Conservation (phyloP, 2,888 invertebrate genomes). For the Nomada fabriciana region DNA sequence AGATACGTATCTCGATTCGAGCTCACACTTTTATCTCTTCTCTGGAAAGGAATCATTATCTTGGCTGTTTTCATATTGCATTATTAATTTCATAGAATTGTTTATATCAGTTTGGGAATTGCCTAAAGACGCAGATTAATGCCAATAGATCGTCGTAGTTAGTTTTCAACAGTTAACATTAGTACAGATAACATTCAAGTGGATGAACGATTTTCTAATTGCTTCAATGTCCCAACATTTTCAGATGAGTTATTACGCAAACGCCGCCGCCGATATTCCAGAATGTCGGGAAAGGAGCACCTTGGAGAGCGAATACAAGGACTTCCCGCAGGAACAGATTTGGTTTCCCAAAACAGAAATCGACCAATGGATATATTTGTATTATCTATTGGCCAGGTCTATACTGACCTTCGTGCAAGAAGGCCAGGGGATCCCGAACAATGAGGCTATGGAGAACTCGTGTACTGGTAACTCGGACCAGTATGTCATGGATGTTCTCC, state of each 20-base stretch:
- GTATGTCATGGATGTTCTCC: constrained; percentile 54
- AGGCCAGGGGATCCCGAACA: constrained; percentile 45
- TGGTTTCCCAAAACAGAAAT: constrained; percentile 56
- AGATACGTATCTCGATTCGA: no score
- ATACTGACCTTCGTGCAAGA: constrained; percentile 58
- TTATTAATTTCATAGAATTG: no score
- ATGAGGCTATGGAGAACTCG: constrained; percentile 63
- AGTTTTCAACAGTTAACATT: background rate
- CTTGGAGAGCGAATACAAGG: constrained; percentile 37
- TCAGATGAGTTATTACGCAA: constrained; percentile 8
- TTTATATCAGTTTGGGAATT: no score
- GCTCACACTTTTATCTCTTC: no score
- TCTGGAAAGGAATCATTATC: no score
- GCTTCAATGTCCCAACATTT: background rate
- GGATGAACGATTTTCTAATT: no score
- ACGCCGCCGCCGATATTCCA: constrained; percentile 36
- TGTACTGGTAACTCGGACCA: constrained; percentile 61
- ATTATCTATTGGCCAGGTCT: constrained; percentile 56
- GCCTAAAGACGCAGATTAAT: no score
- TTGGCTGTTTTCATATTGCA: no score
- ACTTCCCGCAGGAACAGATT: constrained; percentile 59
- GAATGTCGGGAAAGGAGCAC: constrained; percentile 17
- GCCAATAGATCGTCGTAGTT: background rate
- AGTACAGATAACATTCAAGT: background rate
- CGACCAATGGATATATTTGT: constrained; percentile 54